A percentile compares a stretch with the other conserved stretches of the same genome.
phyloP scores from a whole-genome alignment of 2,113 vertebrate genomes.

The Bufo gargarizans region DNA sequence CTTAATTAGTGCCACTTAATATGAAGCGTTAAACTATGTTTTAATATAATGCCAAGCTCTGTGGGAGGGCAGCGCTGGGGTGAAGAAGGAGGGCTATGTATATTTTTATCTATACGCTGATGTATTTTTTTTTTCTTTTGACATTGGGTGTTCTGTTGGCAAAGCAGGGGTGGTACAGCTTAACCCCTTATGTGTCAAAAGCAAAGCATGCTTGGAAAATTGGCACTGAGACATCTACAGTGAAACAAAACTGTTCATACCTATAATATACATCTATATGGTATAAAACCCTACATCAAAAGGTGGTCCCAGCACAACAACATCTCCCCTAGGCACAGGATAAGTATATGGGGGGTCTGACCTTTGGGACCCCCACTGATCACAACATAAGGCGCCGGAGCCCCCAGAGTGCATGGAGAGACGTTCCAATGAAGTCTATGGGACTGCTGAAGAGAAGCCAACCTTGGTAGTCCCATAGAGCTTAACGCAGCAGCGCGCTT shows the following conservation, averaged over 20 bases:
- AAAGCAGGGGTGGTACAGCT: conserved; percentile 53
- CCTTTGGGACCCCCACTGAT: too few relatives aligned
- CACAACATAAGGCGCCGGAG: too few relatives aligned
- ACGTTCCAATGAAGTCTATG: too few relatives aligned
- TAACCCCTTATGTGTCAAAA: conserved; percentile 8
- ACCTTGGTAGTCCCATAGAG: too few relatives aligned
- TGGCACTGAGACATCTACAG: background rate
- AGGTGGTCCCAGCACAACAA: too few relatives aligned
- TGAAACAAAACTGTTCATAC: background rate
- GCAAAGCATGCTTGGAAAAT: background rate
- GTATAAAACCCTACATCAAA: too few relatives aligned
- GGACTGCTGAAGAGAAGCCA: too few relatives aligned
- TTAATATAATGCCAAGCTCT: conserved; percentile 57
- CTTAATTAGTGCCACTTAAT: conserved; percentile 59
- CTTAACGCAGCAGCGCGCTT: too few relatives aligned
- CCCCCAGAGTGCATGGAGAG: too few relatives aligned
- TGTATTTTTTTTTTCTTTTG: conserved; percentile 44
- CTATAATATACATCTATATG: background rate
- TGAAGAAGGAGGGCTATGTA: conserved; percentile 45
- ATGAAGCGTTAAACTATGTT: conserved; percentile 59
- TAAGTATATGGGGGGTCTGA: too few relatives aligned
- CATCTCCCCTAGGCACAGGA: too few relatives aligned
- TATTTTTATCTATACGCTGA: conserved; percentile 56
- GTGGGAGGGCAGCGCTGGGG: conserved; percentile 52
- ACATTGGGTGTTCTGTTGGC: conserved; percentile 56